Percentiles rank a stretch among this genome's conserved stretches.
These are phyloP conservation scores for Pangasianodon gigas DNA, from an alignment of 2,113 vertebrate genomes.

Conservation along the genomic window DNA sequence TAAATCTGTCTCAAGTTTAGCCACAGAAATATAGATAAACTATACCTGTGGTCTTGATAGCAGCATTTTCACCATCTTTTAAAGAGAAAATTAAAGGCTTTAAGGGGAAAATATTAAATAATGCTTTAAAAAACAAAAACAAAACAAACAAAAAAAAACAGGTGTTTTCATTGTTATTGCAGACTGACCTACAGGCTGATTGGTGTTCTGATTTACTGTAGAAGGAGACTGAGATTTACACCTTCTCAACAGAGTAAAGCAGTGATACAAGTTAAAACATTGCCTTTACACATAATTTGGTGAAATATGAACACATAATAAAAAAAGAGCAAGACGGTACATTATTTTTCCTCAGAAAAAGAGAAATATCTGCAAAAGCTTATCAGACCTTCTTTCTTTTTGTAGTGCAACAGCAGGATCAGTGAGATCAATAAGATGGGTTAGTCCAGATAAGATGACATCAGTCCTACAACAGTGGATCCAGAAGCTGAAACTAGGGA, in stretches of 20 bases:
- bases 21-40: background rate
- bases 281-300: background rate
- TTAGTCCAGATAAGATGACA: background rate
- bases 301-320: background rate
- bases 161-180: background rate
- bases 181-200: conserved; percentile 23
- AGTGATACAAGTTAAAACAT: background rate
- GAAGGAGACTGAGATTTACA: background rate
- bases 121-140: background rate
- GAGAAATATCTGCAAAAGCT: background rate
- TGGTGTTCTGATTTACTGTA: conserved; percentile 13
- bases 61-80: background rate
- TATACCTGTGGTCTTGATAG: background rate
- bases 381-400: conserved; percentile 47
- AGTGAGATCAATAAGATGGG: conserved; percentile 2
- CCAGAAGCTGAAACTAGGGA: background rate
- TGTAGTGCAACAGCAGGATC: conserved; percentile 22
- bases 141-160: background rate
- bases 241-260: background rate
- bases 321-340: background rate
- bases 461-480: background rate
- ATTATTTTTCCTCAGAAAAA: background rate
- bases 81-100: background rate
- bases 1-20: background rate
- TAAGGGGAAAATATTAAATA: background rate